phyloP scores from a whole-genome alignment of 2,797 vertebrate genomes.

The Moxostoma hubbsi region DNA sequence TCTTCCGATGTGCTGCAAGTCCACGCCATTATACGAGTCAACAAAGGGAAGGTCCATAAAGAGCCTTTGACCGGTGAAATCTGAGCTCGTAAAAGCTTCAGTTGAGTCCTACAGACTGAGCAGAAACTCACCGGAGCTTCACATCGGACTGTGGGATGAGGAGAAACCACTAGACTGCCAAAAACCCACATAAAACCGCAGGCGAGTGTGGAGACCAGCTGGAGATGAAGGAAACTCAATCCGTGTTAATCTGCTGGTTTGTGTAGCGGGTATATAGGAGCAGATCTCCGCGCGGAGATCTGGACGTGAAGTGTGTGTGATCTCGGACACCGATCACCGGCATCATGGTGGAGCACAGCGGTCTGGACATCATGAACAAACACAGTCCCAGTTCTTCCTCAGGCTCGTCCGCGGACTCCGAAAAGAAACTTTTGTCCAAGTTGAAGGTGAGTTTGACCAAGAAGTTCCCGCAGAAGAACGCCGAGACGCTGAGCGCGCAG shows the following conservation, averaged over 20 bases:
- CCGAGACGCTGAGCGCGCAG: slow-evolving; percentile 91
- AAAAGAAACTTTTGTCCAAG: slow-evolving; percentile 72
- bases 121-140: slow-evolving; percentile 22
- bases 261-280: slow-evolving; percentile 63
- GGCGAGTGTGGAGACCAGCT: background rate
- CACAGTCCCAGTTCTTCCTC: slow-evolving; percentile 74
- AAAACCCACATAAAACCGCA: background rate
- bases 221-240: slow-evolving; percentile 71
- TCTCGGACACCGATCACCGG: slow-evolving; percentile 27
- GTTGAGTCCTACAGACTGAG: slow-evolving; percentile 25
- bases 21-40: slow-evolving; percentile 43
- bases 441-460: slow-evolving; percentile 65
- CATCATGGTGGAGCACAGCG: slow-evolving; percentile 75
- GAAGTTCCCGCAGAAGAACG: slow-evolving; percentile 88
- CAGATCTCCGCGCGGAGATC: slow-evolving; percentile 27
- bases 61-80: slow-evolving; percentile 65
- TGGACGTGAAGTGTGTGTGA: background rate
- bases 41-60: slow-evolving; percentile 64
- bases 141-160: slow-evolving; percentile 9
- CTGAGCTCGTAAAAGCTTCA: slow-evolving; percentile 54
- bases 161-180: slow-evolving; percentile 1
- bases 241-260: slow-evolving; percentile 69
- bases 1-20: slow-evolving; percentile 22
- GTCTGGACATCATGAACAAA: slow-evolving; percentile 76
- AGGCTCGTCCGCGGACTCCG: slow-evolving; percentile 72